phyloP scores from a whole-genome alignment of 2,888 invertebrate genomes.

The Ormyrus rosae region DNA sequence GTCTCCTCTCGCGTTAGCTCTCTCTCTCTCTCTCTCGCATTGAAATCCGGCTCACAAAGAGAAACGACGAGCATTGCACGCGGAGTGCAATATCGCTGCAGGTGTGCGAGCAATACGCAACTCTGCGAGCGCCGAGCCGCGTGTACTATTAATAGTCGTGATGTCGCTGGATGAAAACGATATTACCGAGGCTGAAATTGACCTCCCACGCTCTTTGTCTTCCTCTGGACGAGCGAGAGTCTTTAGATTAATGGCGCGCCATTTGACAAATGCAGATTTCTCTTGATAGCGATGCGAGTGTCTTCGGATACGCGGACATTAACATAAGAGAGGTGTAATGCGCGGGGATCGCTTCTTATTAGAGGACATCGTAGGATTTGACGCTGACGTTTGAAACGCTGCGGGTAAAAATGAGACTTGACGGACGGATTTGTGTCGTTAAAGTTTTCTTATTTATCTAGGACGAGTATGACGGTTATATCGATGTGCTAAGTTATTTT shows the following conservation, averaged over 20 bases:
- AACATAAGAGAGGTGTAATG: background rate
- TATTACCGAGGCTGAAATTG: conserved; percentile 58
- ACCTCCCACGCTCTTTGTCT: conserved; percentile 49
- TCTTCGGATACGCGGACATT: background rate
- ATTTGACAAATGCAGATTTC: conserved; percentile 44
- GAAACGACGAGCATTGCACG: too few relatives aligned
- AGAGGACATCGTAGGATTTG: background rate
- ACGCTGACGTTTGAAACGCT: background rate
- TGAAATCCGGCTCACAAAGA: too few relatives aligned
- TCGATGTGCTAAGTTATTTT: too few relatives aligned
- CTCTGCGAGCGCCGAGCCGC: background rate
- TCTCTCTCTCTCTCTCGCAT: too few relatives aligned
- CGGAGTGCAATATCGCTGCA: too few relatives aligned
- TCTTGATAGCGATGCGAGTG: background rate
- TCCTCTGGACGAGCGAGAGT: background rate
- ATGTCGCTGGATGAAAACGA: conserved; percentile 62
- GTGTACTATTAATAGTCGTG: conserved; percentile 63
- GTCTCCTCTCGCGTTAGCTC: too few relatives aligned
- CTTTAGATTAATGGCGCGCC: conserved; percentile 17
- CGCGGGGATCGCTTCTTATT: background rate
- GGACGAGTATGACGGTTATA: too few relatives aligned
- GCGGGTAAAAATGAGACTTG: background rate
- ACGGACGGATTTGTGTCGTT: conserved; percentile 23
- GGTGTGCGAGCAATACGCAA: background rate
- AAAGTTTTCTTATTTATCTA: background rate